These are phyloP conservation scores for Plodia interpunctella DNA, from an alignment of 1,140 invertebrate species.

Conservation along the genomic window DNA sequence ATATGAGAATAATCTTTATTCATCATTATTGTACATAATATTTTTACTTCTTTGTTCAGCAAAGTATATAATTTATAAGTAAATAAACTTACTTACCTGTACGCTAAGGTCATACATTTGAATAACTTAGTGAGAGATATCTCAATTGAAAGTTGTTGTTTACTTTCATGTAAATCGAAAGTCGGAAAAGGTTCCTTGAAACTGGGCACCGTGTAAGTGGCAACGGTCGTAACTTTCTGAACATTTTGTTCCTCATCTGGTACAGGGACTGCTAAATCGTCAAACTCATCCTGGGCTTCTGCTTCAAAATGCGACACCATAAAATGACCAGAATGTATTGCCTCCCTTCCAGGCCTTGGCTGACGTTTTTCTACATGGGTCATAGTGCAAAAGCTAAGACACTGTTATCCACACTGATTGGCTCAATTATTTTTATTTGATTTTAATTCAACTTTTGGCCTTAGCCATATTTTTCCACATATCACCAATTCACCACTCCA, in stretches of 20 bases:
- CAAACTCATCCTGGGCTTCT: conserved; percentile 92
- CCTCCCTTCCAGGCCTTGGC: conserved; percentile 78
- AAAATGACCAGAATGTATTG: conserved; percentile 98
- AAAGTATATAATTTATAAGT: not conserved
- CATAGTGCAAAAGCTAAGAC: conserved; percentile 36
- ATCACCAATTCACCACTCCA: conserved; percentile 40
- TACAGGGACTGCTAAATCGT: conserved; percentile 86
- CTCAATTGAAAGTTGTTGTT: conserved; percentile 90
- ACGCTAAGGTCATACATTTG: conserved; percentile 97
- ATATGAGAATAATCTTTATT: too few relatives aligned
- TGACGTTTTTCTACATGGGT: conserved; percentile 63
- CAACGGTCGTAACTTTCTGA: conserved; percentile 61
- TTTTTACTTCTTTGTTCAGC: too few relatives aligned
- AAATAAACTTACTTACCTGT: conserved; percentile 83
- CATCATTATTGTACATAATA: too few relatives aligned
- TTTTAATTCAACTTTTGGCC: conserved; percentile 47
- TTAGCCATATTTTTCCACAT: conserved; percentile 63
- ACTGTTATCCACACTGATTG: not conserved
- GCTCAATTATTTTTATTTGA: not conserved
- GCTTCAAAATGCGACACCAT: conserved; percentile 98
- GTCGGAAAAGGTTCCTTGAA: conserved; percentile 50
- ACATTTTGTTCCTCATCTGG: conserved; percentile 79
- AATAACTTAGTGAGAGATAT: conserved; percentile 96
- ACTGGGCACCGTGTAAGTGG: conserved; percentile 62
- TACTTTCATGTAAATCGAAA: conserved; percentile 70